Percentiles rank a stretch among this genome's conserved stretches.
Conservation (phyloP, 2,113 vertebrate genomes). For the Conger conger region DNA sequence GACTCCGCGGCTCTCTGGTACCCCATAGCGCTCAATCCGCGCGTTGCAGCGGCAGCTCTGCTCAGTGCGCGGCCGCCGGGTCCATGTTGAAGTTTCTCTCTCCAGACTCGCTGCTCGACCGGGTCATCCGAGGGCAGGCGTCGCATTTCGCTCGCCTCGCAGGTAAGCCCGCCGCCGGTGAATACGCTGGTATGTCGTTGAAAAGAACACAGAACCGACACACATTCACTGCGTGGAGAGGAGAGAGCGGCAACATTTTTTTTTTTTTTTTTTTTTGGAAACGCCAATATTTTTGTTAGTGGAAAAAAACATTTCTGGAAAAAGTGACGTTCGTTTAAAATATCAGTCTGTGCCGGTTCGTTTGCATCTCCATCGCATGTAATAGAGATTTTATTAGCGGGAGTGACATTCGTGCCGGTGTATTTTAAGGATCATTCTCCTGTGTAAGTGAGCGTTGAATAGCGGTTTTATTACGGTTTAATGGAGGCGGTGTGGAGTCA, state of each 20-base stretch:
- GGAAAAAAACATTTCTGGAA: slow-evolving; percentile 11
- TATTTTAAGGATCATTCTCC: slow-evolving; percentile 21
- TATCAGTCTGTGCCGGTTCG: not conserved
- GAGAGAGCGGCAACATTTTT: slow-evolving; percentile 44
- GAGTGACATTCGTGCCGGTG: slow-evolving; percentile 10
- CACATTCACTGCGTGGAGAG: slow-evolving; percentile 43
- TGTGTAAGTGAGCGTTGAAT: slow-evolving; percentile 30
- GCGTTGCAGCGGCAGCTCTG: slow-evolving; percentile 51
- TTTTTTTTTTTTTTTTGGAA: slow-evolving; percentile 32
- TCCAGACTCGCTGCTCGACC: slow-evolving; percentile 42
- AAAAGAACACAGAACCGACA: slow-evolving; percentile 25
- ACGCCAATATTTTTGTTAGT: slow-evolving; percentile 19
- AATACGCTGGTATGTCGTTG: slow-evolving; percentile 41
- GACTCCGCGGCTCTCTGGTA: slow-evolving; percentile 57
- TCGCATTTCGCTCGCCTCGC: slow-evolving; percentile 39
- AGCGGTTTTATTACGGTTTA: slow-evolving; percentile 28
- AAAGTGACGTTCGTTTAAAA: slow-evolving; percentile 22
- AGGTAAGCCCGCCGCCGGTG: slow-evolving; percentile 44
- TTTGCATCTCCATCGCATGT: not conserved
- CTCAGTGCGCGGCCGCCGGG: slow-evolving; percentile 33
- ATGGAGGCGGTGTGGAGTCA: slow-evolving; percentile 24
- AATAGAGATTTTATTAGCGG: not conserved
- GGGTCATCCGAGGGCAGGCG: slow-evolving; percentile 68
- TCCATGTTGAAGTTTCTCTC: slow-evolving; percentile 54
- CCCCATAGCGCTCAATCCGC: slow-evolving; percentile 55